phyloP scores from a whole-genome alignment of 92 coral and sea anemone species.

The Porites rus region DNA sequence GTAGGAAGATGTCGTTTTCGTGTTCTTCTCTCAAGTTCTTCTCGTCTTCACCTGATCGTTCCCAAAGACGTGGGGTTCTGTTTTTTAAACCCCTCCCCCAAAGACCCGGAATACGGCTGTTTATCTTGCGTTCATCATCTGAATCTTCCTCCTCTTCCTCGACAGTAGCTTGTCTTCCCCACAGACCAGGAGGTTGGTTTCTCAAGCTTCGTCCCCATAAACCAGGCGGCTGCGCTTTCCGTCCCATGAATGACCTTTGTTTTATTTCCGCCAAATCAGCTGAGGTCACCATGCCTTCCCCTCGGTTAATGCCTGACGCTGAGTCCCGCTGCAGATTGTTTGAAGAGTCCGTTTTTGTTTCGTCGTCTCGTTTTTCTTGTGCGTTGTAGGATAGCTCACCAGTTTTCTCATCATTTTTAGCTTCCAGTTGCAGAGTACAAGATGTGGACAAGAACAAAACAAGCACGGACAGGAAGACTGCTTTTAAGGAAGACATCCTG shows the following conservation, averaged over 20 bases:
- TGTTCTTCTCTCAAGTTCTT: no score
- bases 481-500: slow-evolving; percentile 42
- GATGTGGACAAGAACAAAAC: slow-evolving; percentile 15
- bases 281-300: no score
- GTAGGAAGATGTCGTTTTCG: no score
- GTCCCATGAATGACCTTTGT: no score
- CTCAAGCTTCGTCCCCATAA: not conserved
- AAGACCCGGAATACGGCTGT: not conserved
- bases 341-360: not conserved
- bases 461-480: slow-evolving; percentile 4
- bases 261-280: no score
- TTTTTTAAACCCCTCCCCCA: slow-evolving; percentile 13
- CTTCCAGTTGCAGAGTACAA: slow-evolving; percentile 19
- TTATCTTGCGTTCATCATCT: not conserved
- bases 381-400: not conserved
- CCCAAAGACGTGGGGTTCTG: no score
- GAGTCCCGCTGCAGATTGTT: not conserved
- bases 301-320: no score
- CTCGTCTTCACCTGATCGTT: no score
- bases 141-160: not conserved
- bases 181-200: not conserved
- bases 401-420: not conserved
- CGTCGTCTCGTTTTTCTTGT: not conserved
- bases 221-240: not conserved
- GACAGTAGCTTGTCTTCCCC: not conserved